A percentile compares a stretch with the other conserved stretches of the same genome.
Evolutionary conservation across 2,113 vertebrate species (phyloP).

Genomic region (Anser cygnoides): DNA sequence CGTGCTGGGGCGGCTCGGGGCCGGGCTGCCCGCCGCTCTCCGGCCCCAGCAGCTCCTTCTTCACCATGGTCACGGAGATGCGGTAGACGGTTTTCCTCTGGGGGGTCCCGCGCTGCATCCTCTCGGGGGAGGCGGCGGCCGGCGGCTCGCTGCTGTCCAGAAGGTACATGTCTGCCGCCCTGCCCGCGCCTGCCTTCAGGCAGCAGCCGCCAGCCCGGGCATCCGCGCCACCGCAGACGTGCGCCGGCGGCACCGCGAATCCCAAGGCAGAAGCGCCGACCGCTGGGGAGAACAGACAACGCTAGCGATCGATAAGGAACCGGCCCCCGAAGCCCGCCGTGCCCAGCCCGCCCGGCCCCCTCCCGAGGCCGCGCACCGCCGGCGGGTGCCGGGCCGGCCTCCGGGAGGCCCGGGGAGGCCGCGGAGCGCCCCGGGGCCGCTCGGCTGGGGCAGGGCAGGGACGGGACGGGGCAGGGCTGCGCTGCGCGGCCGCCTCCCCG

Average conservation of each 20-base stretch:
- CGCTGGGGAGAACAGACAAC: background rate
- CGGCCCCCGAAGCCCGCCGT: too few species aligned
- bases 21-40: background rate
- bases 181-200: background rate
- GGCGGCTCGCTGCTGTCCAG: slow-evolving; percentile 80
- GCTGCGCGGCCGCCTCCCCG: too few species aligned
- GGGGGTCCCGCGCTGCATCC: slow-evolving; percentile 83
- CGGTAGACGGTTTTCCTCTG: slow-evolving; percentile 89
- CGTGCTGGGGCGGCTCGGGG: background rate
- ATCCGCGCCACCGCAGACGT: background rate
- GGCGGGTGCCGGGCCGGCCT: too few species aligned
- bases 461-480: too few species aligned
- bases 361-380: too few species aligned
- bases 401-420: too few species aligned
- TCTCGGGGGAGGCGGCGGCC: slow-evolving; percentile 70
- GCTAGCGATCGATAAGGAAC: too few species aligned
- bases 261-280: background rate
- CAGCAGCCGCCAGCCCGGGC: background rate
- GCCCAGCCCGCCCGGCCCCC: too few species aligned
- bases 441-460: too few species aligned
- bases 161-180: slow-evolving; percentile 80
- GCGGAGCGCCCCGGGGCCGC: too few species aligned
- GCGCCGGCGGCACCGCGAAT: background rate
- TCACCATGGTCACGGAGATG: slow-evolving; percentile 94
- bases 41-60: slow-evolving; percentile 83